Base-by-base conservation (phyloP, 1,140 invertebrate genomes). In the Drosophila santomea region DNA sequence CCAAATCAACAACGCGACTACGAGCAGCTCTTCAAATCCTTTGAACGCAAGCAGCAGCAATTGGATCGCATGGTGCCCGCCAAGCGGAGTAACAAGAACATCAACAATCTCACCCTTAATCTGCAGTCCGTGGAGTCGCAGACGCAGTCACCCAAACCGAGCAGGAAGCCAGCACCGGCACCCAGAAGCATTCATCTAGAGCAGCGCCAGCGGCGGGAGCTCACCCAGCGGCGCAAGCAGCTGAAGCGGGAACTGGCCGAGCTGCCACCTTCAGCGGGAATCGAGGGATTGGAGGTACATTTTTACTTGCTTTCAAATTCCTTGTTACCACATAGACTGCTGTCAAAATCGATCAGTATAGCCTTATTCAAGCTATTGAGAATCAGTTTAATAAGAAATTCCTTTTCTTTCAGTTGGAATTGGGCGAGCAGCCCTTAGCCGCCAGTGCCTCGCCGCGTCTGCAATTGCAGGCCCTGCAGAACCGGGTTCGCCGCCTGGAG, bases 101-200 rank as follows among this genome's bases (percentile, higher is more conserved):
- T 91, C 28, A 91, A 92, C 48, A 92, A 92, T 84, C 76, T 92
- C 17, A 92, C 88, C 10, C 20, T 92, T 6, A 91, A 91, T 57
- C 68, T 92, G 4, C 69, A 76, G 38, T 41, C 76, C 14, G 56
- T 57, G 2, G 56, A 61, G 17, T 25, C 56, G 10, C 48, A 44
- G 11, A 66, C 32, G 4, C 61, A 62, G 43, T 90, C 90, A 1
- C 90, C 90, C 0, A 91, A 85, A 43, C 44, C 58, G 2, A 85
- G 51, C 25, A 74, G 89, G 1, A 91, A 91, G 20, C 91, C 91
- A 20, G 88, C 88, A 15, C 90, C 91, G 14, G 91, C 91, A 28
- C 88, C 88, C 0, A 64, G 91, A 6, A 95, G 95, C n/a, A 95
- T 96, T 12, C 82, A 90, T 60, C 60, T 80, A 38, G 80, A 89